Conservation (phyloP, 2,113 vertebrate genomes). For the Megaleporinus macrocephalus region DNA sequence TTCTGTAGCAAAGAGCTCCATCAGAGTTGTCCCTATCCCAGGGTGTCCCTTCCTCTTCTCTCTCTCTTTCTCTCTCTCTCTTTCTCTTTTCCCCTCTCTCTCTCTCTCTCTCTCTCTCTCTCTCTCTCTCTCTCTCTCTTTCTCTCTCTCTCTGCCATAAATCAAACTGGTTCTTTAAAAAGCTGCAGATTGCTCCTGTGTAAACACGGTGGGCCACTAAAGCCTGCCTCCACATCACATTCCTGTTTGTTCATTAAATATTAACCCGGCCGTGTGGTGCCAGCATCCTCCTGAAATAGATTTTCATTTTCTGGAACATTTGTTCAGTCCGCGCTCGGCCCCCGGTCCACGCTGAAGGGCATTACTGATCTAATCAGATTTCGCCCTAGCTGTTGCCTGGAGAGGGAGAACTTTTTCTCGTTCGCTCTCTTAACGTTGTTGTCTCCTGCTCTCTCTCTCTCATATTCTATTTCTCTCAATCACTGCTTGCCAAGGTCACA, state of each 20-base stretch:
- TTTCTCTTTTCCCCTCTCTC: not conserved
- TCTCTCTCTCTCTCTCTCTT: too few relatives aligned
- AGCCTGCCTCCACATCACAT: conserved; percentile 35
- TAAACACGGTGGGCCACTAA: conserved; percentile 49
- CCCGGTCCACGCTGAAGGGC: conserved; percentile 42
- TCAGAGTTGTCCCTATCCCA: conserved; percentile 37
- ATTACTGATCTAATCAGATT: conserved; percentile 50
- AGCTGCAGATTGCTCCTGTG: conserved; percentile 46
- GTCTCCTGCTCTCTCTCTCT: not conserved
- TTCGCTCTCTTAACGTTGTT: not conserved
- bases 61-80: conserved; percentile 8
- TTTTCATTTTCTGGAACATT: conserved; percentile 62
- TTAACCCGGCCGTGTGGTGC: conserved; percentile 60
- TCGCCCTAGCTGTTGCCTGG: conserved; percentile 20
- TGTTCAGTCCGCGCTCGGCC: conserved; percentile 12
- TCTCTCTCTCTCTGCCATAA: conserved; percentile 34
- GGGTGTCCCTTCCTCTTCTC: conserved; percentile 14
- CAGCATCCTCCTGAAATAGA: conserved; percentile 61
- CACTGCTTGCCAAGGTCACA: conserved; percentile 9
- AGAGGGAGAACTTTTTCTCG: conserved; percentile 36
- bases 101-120: too few relatives aligned
- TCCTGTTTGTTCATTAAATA: conserved; percentile 70
- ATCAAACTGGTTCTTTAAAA: conserved; percentile 52
- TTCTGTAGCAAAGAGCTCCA: conserved; percentile 42
- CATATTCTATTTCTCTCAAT: not conserved